These are phyloP conservation scores for Megastigmus dorsalis DNA, from an alignment of 2,888 invertebrate genomes.

Conservation along the genomic window DNA sequence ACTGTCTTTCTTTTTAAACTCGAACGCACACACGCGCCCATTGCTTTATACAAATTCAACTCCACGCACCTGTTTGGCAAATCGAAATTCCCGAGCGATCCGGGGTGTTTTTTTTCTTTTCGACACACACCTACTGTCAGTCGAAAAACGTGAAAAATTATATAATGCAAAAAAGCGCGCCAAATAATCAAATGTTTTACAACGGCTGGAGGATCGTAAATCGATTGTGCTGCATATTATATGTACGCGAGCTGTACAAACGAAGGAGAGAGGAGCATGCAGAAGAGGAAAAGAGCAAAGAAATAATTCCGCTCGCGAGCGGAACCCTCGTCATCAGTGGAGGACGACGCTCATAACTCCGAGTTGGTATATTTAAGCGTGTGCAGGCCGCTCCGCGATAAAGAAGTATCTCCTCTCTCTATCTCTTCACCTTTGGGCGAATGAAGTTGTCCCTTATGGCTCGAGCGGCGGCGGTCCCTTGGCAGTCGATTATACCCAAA, in stretches of 20 bases:
- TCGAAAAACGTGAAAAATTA: too few relatives aligned
- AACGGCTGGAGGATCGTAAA: neutral
- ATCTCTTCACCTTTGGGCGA: neutral
- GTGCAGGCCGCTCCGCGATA: constrained; percentile 23
- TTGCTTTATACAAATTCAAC: neutral
- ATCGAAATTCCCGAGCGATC: neutral
- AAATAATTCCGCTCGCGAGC: neutral
- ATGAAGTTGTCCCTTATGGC: neutral
- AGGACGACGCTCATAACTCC: constrained; percentile 14
- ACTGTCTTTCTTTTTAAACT: constrained; percentile 9
- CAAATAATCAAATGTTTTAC: too few relatives aligned
- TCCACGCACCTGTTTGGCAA: neutral
- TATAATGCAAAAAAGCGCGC: too few relatives aligned
- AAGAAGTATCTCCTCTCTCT: neutral
- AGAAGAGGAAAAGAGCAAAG: neutral
- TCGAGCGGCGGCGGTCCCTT: neutral
- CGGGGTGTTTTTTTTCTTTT: neutral
- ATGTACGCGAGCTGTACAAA: neutral
- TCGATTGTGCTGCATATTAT: neutral
- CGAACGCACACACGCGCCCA: neutral
- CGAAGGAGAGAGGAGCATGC: neutral
- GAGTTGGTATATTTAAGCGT: constrained; percentile 17
- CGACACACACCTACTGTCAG: too few relatives aligned
- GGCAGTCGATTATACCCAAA: constrained; percentile 34
- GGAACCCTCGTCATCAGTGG: constrained; percentile 18